A percentile compares a stretch with the other conserved stretches of the same genome.
Conservation (phyloP, 2,113 vertebrate species). For the Mesitornis unicolor region DNA sequence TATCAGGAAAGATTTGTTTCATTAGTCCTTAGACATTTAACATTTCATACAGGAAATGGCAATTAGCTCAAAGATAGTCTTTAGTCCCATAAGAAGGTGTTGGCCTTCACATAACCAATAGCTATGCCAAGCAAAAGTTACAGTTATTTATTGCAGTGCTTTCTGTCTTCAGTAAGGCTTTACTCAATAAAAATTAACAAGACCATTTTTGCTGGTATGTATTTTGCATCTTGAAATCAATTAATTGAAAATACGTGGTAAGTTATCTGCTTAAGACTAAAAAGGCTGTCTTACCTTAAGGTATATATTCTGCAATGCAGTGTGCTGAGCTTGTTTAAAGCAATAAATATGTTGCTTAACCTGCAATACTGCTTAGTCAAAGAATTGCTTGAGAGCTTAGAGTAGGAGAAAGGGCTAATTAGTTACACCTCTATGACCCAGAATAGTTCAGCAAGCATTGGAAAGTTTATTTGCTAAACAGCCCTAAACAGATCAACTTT, state of each 20-base stretch:
- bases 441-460: not conserved
- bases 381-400: not conserved
- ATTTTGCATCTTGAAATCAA: conserved; percentile 60
- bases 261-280: conserved; percentile 26
- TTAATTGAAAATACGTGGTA: conserved; percentile 22
- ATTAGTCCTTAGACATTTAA: conserved; percentile 66
- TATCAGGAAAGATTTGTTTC: conserved; percentile 52
- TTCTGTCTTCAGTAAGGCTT: conserved; percentile 28
- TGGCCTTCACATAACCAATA: conserved; percentile 38
- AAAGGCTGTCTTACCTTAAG: not conserved
- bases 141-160: conserved; percentile 58
- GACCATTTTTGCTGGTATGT: not conserved
- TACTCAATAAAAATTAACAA: conserved; percentile 57
- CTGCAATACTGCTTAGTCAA: not conserved
- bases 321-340: not conserved
- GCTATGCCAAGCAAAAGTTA: conserved; percentile 55
- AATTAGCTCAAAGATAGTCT: conserved; percentile 65
- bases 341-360: not conserved
- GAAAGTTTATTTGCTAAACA: not conserved
- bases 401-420: not conserved
- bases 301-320: not conserved
- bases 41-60: conserved; percentile 55
- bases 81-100: conserved; percentile 38
- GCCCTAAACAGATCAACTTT: not conserved
- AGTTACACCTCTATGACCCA: not conserved